Base-by-base conservation (phyloP, 2,113 vertebrate species). In the Sinocyclocheilus grahami region DNA sequence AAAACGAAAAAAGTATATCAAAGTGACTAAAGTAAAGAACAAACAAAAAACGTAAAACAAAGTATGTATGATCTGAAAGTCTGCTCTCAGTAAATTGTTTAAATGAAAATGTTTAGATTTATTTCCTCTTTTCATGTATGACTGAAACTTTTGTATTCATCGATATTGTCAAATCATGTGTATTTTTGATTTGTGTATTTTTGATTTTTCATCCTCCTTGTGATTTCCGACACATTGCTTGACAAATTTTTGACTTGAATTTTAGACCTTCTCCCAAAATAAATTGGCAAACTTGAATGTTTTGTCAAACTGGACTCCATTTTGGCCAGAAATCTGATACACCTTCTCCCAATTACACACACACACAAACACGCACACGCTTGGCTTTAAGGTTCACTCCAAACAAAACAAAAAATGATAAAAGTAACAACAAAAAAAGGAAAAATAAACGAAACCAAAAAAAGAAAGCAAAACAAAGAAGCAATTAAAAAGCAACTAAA, bases 291-390 rank as follows among this genome's bases (percentile, higher is more conserved):
- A 85, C 13, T 27, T 20, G n/a, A 80, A 75, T 9, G 10, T 7
- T 51, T 48, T 80, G 37, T 42, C 67, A 84, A 81, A 85, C 27
- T 67, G 37, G 39, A 62, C 74, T 74, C 42, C 71, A 69, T 85
- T 85, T 63, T 83, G 81, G 78, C 78, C 51, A 51, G n/a, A 82
- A 48, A 62, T 42, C 3, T n/a, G 69, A 76, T 71, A 24, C n/a
- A 30, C 48, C 37, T 71, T 39, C 58, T 20, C 60, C 6, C 60
- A 27, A 10, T 33, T 30, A 65, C 55, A 53, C 76, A 80, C 39
- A 78, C 39, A 79, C 53, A 33, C 27, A 33, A 7, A 46, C 37
- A 75, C 11, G n/a, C 39, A 24, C 37, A 48, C 2, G 5, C n/a
- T 1, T 18, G 6, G 78, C 39, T 65, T 88, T 78, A 62, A 55